Base-by-base conservation (phyloP, 2,113 vertebrate species). In the Amphiprion percula region DNA sequence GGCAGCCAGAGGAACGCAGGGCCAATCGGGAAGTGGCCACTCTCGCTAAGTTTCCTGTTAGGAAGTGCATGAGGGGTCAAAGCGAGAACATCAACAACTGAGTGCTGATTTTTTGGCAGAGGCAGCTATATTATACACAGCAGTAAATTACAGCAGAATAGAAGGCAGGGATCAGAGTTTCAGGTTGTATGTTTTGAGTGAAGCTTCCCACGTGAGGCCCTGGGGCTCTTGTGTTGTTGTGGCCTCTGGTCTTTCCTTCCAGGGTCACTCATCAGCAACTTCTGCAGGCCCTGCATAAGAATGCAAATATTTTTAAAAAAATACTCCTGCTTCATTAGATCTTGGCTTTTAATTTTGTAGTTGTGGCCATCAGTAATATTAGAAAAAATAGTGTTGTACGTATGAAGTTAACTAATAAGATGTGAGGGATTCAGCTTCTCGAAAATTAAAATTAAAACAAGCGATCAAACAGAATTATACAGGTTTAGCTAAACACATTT, bases 41-140 rank as follows among this genome's bases (percentile, higher is more conserved):
- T 90, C 61, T 79, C 12, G 14, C 85, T 84, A 23, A 2, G 65
- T 84, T 89, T 94, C 88, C 90, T 86, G 87, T 77, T 39, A 83
- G 87, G 81, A 91, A 80, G 77, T 50, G 49, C 26, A 55, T 46
- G 23, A 55, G 39, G 61, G 81, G 85, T 89, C 62, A 55, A n/a
- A 12, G 26, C n/a, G 66, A 84, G 56, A 83, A 82, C 77, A 68
- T 76, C 64, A 79, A 49, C 77, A 85, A 61, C 33, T 74, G 30
- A 21, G 37, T 17, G 14, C 55, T 14, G 9, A 39, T 19, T 61
- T 79, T 78, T 71, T 80, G 26, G 53, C 67, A 28, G 39, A 19
- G 39, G 44, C 46, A 62, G 52, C n/a, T 66, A 44, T 62, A 55
- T 60, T 44, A 69, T 30, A 75, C 24, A 68, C 52, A 70, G 39